phyloP scores from a whole-genome alignment of 2,888 invertebrate species.

The Himalopsyche kuldschensis region DNA sequence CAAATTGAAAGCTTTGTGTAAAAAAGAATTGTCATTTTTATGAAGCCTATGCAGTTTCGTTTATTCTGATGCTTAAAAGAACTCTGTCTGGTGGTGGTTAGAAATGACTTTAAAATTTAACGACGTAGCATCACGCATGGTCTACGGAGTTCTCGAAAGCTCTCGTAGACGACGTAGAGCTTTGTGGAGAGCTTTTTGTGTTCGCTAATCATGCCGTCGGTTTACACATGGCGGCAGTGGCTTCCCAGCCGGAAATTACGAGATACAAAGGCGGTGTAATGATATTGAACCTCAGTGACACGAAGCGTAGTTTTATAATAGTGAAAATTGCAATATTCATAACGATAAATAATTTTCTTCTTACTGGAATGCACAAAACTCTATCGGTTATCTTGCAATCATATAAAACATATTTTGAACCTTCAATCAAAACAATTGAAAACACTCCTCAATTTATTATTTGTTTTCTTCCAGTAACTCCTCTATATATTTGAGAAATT shows the following conservation, averaged over 20 bases:
- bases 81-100: not conserved
- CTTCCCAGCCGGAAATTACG: not conserved
- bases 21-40: not conserved
- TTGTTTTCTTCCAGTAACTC: too few species aligned
- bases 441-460: too few species aligned
- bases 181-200: conserved; percentile 28
- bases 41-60: not conserved
- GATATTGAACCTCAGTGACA: not conserved
- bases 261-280: not conserved
- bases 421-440: too few species aligned
- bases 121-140: conserved; percentile 26
- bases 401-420: too few species aligned
- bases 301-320: too few species aligned
- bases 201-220: conserved; percentile 14
- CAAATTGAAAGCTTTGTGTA: not conserved
- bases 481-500: too few species aligned
- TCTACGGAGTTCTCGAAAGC: conserved; percentile 27
- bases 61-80: not conserved
- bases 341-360: too few species aligned
- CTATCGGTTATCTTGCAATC: too few species aligned
- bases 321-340: too few species aligned
- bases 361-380: too few species aligned
- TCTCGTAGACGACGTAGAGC: conserved; percentile 17
- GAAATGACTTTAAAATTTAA: conserved; percentile 28
- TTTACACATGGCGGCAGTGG: not conserved